phyloP scores from a whole-genome alignment of 1,140 invertebrate species.

The Glossosoma conforme region DNA sequence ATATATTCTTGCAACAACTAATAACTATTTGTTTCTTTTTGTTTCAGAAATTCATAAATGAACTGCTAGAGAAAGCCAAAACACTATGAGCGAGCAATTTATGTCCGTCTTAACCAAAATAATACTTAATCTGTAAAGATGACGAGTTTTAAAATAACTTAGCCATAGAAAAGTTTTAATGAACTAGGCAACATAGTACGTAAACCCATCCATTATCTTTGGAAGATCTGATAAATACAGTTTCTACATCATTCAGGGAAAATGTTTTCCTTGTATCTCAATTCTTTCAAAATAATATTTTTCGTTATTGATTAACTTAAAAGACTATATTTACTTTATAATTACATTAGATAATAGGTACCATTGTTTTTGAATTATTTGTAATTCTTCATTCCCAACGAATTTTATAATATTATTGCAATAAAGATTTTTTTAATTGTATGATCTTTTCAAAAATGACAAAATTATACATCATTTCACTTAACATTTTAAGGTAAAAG shows the following conservation, averaged over 20 bases:
- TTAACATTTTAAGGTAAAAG: too few relatives aligned
- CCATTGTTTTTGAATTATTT: not conserved
- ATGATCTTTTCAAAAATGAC: too few relatives aligned
- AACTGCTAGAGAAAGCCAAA: slow-evolving; percentile 83
- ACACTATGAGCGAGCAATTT: slow-evolving; percentile 55
- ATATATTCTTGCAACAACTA: too few relatives aligned
- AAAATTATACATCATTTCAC: too few relatives aligned
- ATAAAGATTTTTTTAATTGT: too few relatives aligned
- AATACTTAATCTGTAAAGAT: slow-evolving; percentile 17
- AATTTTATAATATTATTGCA: slow-evolving; percentile 1
- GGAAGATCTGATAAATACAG: too few relatives aligned
- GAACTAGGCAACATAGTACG: slow-evolving; percentile 10
- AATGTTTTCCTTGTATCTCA: slow-evolving; percentile 9
- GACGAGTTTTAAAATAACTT: slow-evolving; percentile 27
- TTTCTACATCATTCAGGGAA: too few relatives aligned
- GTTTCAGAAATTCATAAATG: slow-evolving; percentile 84
- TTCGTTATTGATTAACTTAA: not conserved
- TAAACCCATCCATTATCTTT: slow-evolving; percentile 1
- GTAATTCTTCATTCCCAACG: slow-evolving; percentile 1
- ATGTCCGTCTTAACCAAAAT: slow-evolving; percentile 25
- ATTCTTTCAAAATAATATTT: not conserved
- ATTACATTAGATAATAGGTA: not conserved
- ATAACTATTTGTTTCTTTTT: slow-evolving; percentile 34
- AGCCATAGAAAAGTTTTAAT: slow-evolving; percentile 30
- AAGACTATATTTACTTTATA: not conserved